These are phyloP conservation scores for Bellardia pandia DNA, from an alignment of 2,888 invertebrate genomes.

Conservation along the genomic window DNA sequence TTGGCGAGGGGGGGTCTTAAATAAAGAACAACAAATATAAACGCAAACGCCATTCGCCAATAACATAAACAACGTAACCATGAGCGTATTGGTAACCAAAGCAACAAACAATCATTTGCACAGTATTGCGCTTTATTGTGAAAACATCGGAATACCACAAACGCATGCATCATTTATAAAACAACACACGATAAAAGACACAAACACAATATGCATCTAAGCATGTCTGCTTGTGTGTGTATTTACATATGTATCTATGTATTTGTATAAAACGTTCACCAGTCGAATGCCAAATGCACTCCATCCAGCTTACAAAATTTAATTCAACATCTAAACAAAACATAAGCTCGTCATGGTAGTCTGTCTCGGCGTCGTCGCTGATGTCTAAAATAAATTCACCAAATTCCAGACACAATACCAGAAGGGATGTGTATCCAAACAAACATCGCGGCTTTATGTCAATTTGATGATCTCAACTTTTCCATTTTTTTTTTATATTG, in stretches of 20 bases:
- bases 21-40: slow-evolving; percentile 24
- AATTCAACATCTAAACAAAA: slow-evolving; percentile 3
- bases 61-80: slow-evolving; percentile 37
- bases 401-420: slow-evolving; percentile 18
- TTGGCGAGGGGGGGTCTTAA: not conserved
- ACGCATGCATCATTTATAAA: slow-evolving; percentile 32
- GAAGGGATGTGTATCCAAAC: not conserved
- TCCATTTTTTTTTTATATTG: not conserved
- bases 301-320: not conserved
- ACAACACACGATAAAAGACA: not conserved
- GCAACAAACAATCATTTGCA: slow-evolving; percentile 55
- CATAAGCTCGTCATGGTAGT: slow-evolving; percentile 3
- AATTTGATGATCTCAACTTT: slow-evolving; percentile 26
- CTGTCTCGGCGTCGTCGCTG: slow-evolving; percentile 4
- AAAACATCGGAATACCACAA: slow-evolving; percentile 42
- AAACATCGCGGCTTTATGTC: slow-evolving; percentile 21
- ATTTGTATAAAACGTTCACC: not conserved
- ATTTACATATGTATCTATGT: not conserved
- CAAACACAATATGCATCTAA: slow-evolving; percentile 1
- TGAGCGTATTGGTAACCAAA: slow-evolving; percentile 59
- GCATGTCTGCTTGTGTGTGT: not conserved
- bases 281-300: not conserved
- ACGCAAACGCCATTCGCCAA: slow-evolving; percentile 30
- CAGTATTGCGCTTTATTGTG: slow-evolving; percentile 53
- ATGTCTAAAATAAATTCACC: not conserved